Evolutionary conservation across 2,888 invertebrate genomes (phyloP), one percentile per base, ranked within the genome.

Genomic region (Idaea dimidiata): DNA sequence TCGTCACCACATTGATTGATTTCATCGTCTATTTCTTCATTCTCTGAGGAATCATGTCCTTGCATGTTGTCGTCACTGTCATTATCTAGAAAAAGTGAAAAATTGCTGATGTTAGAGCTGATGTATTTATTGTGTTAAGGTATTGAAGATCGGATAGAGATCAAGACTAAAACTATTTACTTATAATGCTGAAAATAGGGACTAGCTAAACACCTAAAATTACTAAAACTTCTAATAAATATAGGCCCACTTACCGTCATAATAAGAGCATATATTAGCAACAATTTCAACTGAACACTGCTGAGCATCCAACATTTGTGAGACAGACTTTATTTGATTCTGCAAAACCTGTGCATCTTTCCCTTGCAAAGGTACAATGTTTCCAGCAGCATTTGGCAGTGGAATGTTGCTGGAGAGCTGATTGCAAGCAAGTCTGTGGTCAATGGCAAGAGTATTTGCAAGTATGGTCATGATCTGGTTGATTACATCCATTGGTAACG

Each of bases 211-310:
- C 32, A 33, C 33, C 33, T 24, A 24, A 24, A 24, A 3, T 24
- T 24, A 14, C 33, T 33, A 7, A 10, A 33, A 10, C 8, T 10
- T 10, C 14, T 33, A 33, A 62, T 62, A 62, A 57, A 58, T 63
- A 58, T 33, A 58, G n/a, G 57, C 18, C 18, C 18, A 17, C 69
- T 85, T 87, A 94, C 95, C 95, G 78, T 95, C 95, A 76, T 93
- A 24, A 24, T 24, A 87, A 43, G 95, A 94, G 76, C 95, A 95
- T 60, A 96, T 86, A 82, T 96, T 96, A 24, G 96, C 94, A 62
- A 96, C 84, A 66, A 96, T 94, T 86, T 96, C 96, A 57, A 96
- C 85, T 0, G 95, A 94, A 78, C 94, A 93, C 72, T 95, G 94
- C 78, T 96, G 96, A 0, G 95, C 95, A 68, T 94, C 93, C n/a